phyloP scores from a whole-genome alignment of 2,888 invertebrate species.

The Meiosimyza decipiens region DNA sequence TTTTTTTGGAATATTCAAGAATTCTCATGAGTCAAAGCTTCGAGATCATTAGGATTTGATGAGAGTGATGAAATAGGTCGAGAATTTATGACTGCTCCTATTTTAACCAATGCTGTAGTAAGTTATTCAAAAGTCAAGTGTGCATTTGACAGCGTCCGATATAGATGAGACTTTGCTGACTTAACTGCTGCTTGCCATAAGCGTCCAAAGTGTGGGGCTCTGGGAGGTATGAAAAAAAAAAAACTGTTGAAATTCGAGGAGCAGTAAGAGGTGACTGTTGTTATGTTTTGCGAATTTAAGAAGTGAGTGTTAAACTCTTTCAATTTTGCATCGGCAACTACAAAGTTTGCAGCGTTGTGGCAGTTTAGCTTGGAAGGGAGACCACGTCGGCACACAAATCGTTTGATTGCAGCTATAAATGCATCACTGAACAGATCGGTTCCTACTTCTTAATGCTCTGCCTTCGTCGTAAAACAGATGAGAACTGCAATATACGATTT shows the following conservation, averaged over 20 bases:
- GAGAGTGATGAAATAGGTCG: constrained; percentile 4
- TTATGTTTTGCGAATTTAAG: too few species aligned
- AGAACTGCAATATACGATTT: constrained; percentile 14
- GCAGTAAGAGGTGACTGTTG: too few species aligned
- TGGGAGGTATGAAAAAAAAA: too few species aligned
- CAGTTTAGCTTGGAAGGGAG: neutral
- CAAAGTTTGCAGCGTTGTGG: too few species aligned
- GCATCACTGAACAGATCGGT: too few species aligned
- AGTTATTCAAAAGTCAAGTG: constrained; percentile 16
- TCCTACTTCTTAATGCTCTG: neutral
- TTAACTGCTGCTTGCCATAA: too few species aligned
- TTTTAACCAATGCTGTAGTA: constrained; percentile 4
- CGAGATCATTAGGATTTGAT: constrained; percentile 25
- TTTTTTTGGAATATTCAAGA: too few species aligned
- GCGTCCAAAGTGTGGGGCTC: too few species aligned
- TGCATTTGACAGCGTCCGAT: neutral
- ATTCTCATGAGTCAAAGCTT: constrained; percentile 26
- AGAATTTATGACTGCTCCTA: constrained; percentile 29
- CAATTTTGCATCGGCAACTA: neutral
- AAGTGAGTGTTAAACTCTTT: neutral
- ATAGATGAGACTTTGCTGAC: too few species aligned
- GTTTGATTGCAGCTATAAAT: too few species aligned
- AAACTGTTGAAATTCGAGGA: too few species aligned
- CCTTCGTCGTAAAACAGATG: constrained; percentile 9
- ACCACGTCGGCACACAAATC: too few species aligned